A percentile compares a stretch with the other conserved stretches of the same genome.
These are phyloP conservation scores for Sceloporus undulatus DNA, from an alignment of 2,113 vertebrate species.

Conservation along the genomic window DNA sequence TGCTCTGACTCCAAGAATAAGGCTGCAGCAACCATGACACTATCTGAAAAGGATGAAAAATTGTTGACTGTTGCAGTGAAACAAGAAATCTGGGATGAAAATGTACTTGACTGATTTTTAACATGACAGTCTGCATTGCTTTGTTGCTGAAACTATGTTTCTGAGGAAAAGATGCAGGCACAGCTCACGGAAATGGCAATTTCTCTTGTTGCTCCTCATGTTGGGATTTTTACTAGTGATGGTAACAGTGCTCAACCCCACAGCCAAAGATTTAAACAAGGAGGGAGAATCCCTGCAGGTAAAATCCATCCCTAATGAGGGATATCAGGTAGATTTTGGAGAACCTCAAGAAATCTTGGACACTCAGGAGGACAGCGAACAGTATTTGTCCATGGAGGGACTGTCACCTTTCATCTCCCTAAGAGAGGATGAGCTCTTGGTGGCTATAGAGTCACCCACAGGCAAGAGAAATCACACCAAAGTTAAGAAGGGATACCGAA, in stretches of 20 bases:
- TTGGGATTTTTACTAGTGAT: slow-evolving; percentile 80
- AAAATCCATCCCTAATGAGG: slow-evolving; percentile 56
- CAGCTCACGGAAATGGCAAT: slow-evolving; percentile 71
- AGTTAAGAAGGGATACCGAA: slow-evolving; percentile 79
- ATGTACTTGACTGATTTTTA: slow-evolving; percentile 62
- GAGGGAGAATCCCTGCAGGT: slow-evolving; percentile 55
- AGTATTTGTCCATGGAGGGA: slow-evolving; percentile 73
- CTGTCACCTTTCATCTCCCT: slow-evolving; percentile 82
- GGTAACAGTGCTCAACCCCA: slow-evolving; percentile 76
- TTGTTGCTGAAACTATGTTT: slow-evolving; percentile 79
- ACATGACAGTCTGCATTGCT: slow-evolving; percentile 75
- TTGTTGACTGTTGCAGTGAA: slow-evolving; percentile 55
- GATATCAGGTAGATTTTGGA: slow-evolving; percentile 72
- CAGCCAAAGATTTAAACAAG: slow-evolving; percentile 60
- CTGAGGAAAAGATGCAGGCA: slow-evolving; percentile 78
- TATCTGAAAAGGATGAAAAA: slow-evolving; percentile 38
- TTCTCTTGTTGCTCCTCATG: slow-evolving; percentile 79
- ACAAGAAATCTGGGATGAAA: slow-evolving; percentile 40
- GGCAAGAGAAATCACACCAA: slow-evolving; percentile 73
- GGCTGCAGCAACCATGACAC: slow-evolving; percentile 58
- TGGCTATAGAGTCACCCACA: slow-evolving; percentile 73
- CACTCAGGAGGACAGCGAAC: slow-evolving; percentile 76
- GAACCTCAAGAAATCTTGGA: slow-evolving; percentile 82
- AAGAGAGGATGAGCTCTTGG: slow-evolving; percentile 86
- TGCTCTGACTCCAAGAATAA: slow-evolving; percentile 54